Percentiles rank a stretch among this genome's conserved stretches.
Evolutionary conservation across 2,113 vertebrate species (phyloP).

Genomic region (Crotalus tigris): DNA sequence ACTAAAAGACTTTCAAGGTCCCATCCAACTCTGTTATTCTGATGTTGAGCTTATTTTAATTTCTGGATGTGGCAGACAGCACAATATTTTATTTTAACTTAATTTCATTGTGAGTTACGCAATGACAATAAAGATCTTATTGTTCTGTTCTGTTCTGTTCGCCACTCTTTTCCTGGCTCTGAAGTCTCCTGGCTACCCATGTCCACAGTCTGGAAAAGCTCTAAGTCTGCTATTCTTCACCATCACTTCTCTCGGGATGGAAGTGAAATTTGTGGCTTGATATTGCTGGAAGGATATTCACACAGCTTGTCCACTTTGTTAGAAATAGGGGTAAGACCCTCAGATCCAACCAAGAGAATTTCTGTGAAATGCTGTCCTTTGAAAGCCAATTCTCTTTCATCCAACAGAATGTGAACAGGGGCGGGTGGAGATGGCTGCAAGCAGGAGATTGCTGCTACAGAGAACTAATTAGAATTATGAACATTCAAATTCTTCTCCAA

Average conservation of each 20-base stretch:
- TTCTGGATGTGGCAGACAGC: neutral
- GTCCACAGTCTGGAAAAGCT: neutral
- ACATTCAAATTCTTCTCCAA: slow-evolving; percentile 1
- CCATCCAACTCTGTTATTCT: neutral
- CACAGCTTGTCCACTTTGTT: neutral
- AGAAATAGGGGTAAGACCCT: neutral
- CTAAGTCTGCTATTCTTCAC: neutral
- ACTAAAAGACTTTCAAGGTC: neutral
- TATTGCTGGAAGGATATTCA: neutral
- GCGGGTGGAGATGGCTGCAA: neutral
- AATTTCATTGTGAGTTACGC: no score
- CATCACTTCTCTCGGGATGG: neutral
- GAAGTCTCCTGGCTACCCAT: neutral
- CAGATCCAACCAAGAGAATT: neutral
- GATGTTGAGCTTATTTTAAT: neutral
- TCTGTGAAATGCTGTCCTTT: neutral
- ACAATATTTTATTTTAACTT: neutral
- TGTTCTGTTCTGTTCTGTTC: no score
- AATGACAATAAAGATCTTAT: no score
- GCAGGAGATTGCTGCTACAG: neutral
- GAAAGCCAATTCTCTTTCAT: neutral
- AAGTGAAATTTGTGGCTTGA: neutral
- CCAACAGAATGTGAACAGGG: neutral
- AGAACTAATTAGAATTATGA: neutral
- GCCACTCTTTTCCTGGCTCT: neutral